Conservation (phyloP, 2,113 vertebrate genomes). For the Brevimyrus niger region DNA sequence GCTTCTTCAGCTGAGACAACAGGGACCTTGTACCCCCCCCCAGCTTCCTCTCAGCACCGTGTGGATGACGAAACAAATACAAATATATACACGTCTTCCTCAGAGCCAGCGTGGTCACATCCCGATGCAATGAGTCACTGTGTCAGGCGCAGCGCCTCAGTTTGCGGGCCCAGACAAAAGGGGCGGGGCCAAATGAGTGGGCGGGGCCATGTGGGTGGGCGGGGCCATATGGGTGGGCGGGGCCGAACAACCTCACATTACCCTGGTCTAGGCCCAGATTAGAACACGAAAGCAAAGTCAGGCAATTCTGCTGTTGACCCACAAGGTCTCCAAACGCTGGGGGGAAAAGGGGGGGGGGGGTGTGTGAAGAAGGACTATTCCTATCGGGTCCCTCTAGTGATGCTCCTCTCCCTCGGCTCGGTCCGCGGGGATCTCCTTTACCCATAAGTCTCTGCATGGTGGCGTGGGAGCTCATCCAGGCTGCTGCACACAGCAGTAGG, state of each 20-base stretch:
- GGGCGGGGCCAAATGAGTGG: neutral
- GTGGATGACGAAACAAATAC: neutral
- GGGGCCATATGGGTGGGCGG: neutral
- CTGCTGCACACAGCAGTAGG: neutral
- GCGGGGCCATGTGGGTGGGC: neutral
- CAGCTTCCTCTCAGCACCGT: neutral
- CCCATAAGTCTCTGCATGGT: neutral
- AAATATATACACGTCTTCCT: neutral
- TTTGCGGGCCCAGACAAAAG: neutral
- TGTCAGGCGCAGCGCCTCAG: neutral
- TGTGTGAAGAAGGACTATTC: neutral
- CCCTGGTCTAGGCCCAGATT: neutral
- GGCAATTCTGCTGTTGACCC: neutral
- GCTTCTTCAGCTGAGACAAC: constrained; percentile 5
- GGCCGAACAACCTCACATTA: neutral
- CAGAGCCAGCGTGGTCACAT: neutral
- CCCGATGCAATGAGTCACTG: neutral
- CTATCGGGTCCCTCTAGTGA: neutral
- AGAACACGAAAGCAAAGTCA: neutral
- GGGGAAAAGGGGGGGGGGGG: neutral
- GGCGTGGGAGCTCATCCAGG: neutral
- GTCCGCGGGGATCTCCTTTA: neutral
- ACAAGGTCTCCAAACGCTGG: neutral
- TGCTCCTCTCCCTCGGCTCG: neutral
- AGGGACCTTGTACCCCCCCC: neutral